These are phyloP conservation scores for Agrilus planipennis DNA, from an alignment of 1,140 invertebrate genomes.

Conservation along the genomic window DNA sequence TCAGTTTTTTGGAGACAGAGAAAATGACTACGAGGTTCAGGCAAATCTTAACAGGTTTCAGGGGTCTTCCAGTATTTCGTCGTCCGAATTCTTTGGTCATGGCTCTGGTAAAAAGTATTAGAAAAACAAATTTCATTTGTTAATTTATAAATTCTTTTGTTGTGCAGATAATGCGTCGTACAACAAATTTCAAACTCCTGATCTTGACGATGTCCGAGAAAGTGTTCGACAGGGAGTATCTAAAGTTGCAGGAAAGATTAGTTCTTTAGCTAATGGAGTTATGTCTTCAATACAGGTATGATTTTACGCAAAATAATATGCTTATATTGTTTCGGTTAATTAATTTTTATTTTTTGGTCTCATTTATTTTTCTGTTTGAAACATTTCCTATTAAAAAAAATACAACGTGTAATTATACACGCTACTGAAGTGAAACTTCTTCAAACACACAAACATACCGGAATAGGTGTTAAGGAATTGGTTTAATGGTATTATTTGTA, in stretches of 20 bases:
- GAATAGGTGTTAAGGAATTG: not conserved
- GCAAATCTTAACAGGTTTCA: constrained; percentile 55
- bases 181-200: constrained; percentile 44
- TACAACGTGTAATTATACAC: too few species aligned
- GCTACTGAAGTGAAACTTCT: not conserved
- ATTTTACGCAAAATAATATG: constrained; percentile 3
- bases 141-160: not conserved
- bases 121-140: not conserved
- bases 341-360: not conserved
- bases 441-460: not conserved
- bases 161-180: not conserved
- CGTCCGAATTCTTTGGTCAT: constrained; percentile 86
- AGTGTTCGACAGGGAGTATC: constrained; percentile 91
- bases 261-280: constrained; percentile 86
- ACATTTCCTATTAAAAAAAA: too few species aligned
- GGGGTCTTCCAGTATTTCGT: constrained; percentile 88
- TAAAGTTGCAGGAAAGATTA: constrained; percentile 89
- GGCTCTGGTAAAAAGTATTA: constrained; percentile 24
- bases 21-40: constrained; percentile 47
- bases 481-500: too few species aligned
- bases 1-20: constrained; percentile 78
- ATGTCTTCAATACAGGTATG: constrained; percentile 78
- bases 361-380: too few species aligned
- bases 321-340: constrained; percentile 3
- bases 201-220: constrained; percentile 90